These are phyloP conservation scores for Drosophila pegasa DNA, from an alignment of 2,888 invertebrate genomes.

Conservation along the genomic window DNA sequence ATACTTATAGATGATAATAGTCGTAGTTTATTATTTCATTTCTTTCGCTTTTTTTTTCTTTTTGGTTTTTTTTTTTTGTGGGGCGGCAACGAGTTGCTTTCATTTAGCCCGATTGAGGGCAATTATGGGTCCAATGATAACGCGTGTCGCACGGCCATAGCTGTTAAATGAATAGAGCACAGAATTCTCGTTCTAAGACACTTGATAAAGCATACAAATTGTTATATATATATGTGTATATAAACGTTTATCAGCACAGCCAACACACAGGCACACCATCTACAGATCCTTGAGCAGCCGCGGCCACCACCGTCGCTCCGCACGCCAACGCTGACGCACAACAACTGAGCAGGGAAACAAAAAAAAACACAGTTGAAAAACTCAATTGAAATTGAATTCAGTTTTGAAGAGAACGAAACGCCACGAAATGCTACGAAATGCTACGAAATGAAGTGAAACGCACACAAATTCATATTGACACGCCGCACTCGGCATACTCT, in stretches of 20 bases:
- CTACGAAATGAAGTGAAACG: constrained; percentile 48
- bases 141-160: constrained; percentile 31
- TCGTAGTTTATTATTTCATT: constrained; percentile 12
- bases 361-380: constrained; percentile 42
- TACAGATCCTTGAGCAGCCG: constrained; percentile 38
- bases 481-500: constrained; percentile 45
- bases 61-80: constrained; percentile 22
- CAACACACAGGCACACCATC: constrained; percentile 13
- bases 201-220: constrained; percentile 47
- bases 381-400: constrained; percentile 54
- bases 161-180: constrained; percentile 35
- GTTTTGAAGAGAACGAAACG: constrained; percentile 56
- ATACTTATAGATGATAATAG: constrained; percentile 31
- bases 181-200: constrained; percentile 38
- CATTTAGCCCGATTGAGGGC: constrained; percentile 80
- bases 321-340: constrained; percentile 65
- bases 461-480: constrained; percentile 21
- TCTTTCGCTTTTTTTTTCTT: neutral
- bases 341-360: constrained; percentile 56
- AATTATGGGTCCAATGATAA: constrained; percentile 76
- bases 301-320: constrained; percentile 30
- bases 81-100: constrained; percentile 60
- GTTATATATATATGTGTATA: neutral
- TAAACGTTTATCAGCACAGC: constrained; percentile 38
- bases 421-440: constrained; percentile 47